These are phyloP conservation scores for Alosa sapidissima DNA, from an alignment of 2,797 vertebrate species.

Conservation along the genomic window DNA sequence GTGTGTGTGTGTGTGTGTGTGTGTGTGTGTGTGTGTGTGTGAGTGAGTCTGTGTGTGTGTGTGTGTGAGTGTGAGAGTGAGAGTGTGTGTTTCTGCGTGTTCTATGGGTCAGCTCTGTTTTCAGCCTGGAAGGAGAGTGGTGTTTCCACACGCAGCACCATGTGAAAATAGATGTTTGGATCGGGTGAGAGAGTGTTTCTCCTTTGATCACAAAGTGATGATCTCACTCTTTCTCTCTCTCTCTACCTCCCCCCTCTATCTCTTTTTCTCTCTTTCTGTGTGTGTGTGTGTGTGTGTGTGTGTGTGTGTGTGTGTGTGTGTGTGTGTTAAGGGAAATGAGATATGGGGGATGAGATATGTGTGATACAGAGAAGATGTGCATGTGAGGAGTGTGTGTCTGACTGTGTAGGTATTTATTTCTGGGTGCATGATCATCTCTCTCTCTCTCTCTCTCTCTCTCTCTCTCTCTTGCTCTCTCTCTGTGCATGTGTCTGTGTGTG, in stretches of 20 bases:
- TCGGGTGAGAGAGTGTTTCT: not conserved
- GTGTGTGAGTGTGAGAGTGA: not conserved
- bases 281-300: not conserved
- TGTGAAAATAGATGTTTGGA: conserved; percentile 7
- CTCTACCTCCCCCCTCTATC: too few species aligned
- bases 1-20: not conserved
- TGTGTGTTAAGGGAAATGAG: not conserved
- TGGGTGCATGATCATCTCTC: not conserved
- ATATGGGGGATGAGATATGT: not conserved
- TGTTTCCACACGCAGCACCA: not conserved
- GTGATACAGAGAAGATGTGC: not conserved
- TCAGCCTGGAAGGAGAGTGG: not conserved
- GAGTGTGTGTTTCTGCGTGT: not conserved
- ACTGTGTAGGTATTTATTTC: not conserved
- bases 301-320: conserved; percentile 21
- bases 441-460: not conserved
- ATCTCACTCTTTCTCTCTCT: not conserved
- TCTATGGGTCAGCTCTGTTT: not conserved
- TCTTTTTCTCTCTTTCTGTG: not conserved
- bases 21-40: not conserved
- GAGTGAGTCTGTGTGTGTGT: not conserved
- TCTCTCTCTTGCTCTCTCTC: not conserved
- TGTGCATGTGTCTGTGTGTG: conserved; percentile 14
- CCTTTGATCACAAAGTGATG: not conserved
- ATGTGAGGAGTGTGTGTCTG: not conserved